Evolutionary conservation across 2,113 vertebrate species (phyloP).

Genomic region (Hydrolagus affinis): DNA sequence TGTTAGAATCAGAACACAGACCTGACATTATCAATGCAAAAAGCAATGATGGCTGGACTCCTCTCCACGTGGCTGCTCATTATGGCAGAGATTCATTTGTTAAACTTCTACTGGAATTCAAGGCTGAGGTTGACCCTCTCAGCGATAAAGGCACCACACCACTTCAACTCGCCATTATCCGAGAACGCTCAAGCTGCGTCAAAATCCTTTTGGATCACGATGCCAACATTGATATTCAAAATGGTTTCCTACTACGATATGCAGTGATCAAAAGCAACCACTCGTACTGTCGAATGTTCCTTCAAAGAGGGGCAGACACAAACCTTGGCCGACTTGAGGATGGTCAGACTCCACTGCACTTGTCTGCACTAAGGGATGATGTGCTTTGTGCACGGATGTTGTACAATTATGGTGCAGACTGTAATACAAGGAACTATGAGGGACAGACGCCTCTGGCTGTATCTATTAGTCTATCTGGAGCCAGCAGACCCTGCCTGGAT

Average conservation of each 20-base stretch:
- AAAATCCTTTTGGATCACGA: conserved; percentile 92
- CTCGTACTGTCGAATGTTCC: conserved; percentile 96
- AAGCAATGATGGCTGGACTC: conserved; percentile 97
- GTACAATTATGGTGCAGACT: conserved; percentile 87
- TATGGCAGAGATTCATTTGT: conserved; percentile 93
- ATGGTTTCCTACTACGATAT: conserved; percentile 90
- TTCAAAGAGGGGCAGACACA: conserved; percentile 92
- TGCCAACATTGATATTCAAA: conserved; percentile 97
- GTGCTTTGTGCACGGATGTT: conserved; percentile 90
- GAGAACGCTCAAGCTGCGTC: conserved; percentile 92
- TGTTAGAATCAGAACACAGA: conserved; percentile 86
- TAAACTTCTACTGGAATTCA: conserved; percentile 89
- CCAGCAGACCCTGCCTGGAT: conserved; percentile 90
- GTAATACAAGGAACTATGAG: conserved; percentile 92
- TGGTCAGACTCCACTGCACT: conserved; percentile 89
- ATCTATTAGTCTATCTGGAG: conserved; percentile 83
- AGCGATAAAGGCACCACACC: conserved; percentile 96
- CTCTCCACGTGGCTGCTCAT: conserved; percentile 91
- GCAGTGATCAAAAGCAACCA: conserved; percentile 98
- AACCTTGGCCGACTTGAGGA: conserved; percentile 91
- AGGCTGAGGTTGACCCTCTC: conserved; percentile 89
- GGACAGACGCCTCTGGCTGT: conserved; percentile 93
- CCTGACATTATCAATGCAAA: conserved; percentile 94
- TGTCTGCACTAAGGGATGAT: conserved; percentile 92
- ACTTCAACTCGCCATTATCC: conserved; percentile 92